Percentiles rank a stretch among this genome's conserved stretches.
Conservation (phyloP, 2,113 vertebrate genomes). For the Tetrao urogallus region DNA sequence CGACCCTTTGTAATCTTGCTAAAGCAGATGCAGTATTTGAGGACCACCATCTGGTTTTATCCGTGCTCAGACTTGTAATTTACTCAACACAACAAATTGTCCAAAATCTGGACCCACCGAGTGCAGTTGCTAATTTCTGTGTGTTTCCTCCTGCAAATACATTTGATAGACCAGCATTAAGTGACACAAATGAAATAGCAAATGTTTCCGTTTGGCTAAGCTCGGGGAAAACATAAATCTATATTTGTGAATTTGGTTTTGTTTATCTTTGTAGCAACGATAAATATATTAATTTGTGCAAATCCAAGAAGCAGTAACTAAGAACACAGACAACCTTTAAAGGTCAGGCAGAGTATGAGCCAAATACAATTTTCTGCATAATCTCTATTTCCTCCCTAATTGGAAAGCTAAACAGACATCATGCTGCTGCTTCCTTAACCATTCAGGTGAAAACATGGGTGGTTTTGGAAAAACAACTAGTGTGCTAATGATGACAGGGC, state of each 20-base stretch:
- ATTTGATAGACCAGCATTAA: conserved; percentile 16
- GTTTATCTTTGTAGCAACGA: background rate
- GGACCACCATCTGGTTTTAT: background rate
- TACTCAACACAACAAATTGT: background rate
- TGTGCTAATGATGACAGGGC: background rate
- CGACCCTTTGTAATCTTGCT: background rate
- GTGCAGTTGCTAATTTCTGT: background rate
- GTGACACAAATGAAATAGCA: background rate
- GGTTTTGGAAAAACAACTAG: background rate
- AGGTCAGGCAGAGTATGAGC: conserved; percentile 27
- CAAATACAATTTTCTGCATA: conserved; percentile 6
- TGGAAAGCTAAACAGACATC: background rate
- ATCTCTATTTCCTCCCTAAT: background rate
- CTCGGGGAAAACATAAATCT: background rate
- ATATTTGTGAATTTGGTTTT: background rate
- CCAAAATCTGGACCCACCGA: background rate
- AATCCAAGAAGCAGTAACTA: conserved; percentile 41
- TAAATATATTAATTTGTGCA: conserved; percentile 43
- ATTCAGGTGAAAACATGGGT: background rate
- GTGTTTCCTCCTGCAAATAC: background rate
- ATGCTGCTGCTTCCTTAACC: background rate
- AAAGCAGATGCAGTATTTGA: background rate
- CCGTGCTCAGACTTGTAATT: background rate
- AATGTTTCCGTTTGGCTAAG: background rate
- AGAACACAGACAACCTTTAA: conserved; percentile 33